Conservation (phyloP, 1,140 invertebrate genomes). For the Caenorhabditis tropicalis region DNA sequence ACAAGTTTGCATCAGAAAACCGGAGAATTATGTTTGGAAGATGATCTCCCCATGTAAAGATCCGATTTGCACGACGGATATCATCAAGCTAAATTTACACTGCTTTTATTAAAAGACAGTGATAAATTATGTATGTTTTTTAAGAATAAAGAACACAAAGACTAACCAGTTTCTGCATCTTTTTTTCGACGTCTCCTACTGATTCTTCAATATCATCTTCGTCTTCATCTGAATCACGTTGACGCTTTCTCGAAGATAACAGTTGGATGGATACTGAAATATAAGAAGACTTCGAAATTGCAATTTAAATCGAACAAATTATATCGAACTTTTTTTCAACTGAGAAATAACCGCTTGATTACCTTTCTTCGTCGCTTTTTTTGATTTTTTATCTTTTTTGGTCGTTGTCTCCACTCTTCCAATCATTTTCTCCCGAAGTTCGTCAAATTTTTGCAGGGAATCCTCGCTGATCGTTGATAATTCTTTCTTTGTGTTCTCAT, state of each 20-base stretch:
- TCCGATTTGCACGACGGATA: constrained; percentile 63
- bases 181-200: not conserved
- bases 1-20: constrained; percentile 60
- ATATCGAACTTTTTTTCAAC: not conserved
- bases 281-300: no score
- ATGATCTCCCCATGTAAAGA: constrained; percentile 67
- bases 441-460: not conserved
- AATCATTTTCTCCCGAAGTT: constrained; percentile 19
- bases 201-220: not conserved
- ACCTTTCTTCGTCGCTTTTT: not conserved
- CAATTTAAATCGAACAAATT: not conserved
- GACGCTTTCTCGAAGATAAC: not conserved
- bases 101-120: not conserved
- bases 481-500: not conserved
- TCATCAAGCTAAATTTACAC: constrained; percentile 23
- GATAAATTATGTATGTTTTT: not conserved
- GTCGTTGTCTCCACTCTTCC: not conserved
- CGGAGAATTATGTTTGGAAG: constrained; percentile 66
- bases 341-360: not conserved
- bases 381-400: not conserved
- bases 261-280: not conserved
- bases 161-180: constrained; percentile 4
- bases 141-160: no score
- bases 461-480: constrained; percentile 1
- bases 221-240: not conserved